These are phyloP conservation scores for Drosophila arizonae DNA, from an alignment of 1,140 invertebrate genomes.

Conservation along the genomic window DNA sequence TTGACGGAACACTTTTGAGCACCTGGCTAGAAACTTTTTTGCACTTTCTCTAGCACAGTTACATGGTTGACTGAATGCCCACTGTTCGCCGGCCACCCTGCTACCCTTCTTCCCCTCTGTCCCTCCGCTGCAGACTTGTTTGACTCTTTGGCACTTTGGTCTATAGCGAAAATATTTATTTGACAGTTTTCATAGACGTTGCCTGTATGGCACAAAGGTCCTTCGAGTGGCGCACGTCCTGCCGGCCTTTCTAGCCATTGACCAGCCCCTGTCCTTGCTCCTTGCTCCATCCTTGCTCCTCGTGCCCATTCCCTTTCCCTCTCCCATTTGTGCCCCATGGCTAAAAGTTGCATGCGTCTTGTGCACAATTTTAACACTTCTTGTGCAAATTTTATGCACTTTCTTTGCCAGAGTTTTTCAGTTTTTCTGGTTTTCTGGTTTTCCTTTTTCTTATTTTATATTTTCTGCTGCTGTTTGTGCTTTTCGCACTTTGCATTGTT, in stretches of 20 bases:
- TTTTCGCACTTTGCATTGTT: slow-evolving; percentile 6
- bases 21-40: slow-evolving; percentile 25
- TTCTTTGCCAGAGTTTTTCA: slow-evolving; percentile 20
- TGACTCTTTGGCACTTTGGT: slow-evolving; percentile 27
- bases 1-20: slow-evolving; percentile 33
- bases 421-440: background rate
- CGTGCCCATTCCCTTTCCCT: background rate
- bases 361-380: slow-evolving; percentile 70
- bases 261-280: background rate
- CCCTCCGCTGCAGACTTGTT: background rate
- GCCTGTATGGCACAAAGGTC: slow-evolving; percentile 37
- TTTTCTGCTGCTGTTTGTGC: slow-evolving; percentile 19
- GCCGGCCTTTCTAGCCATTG: slow-evolving; percentile 17
- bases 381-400: slow-evolving; percentile 70
- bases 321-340: background rate
- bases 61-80: slow-evolving; percentile 42
- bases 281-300: too few relatives aligned
- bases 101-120: background rate
- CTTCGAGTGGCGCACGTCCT: slow-evolving; percentile 10
- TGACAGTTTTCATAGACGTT: slow-evolving; percentile 48
- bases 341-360: slow-evolving; percentile 62
- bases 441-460: slow-evolving; percentile 8
- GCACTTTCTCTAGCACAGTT: slow-evolving; percentile 61
- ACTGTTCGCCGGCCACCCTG: slow-evolving; percentile 3
- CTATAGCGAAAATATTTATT: slow-evolving; percentile 49